Base-by-base conservation (phyloP, 35 echinoderm and acorn worm genomes). In the Apostichopus japonicus region DNA sequence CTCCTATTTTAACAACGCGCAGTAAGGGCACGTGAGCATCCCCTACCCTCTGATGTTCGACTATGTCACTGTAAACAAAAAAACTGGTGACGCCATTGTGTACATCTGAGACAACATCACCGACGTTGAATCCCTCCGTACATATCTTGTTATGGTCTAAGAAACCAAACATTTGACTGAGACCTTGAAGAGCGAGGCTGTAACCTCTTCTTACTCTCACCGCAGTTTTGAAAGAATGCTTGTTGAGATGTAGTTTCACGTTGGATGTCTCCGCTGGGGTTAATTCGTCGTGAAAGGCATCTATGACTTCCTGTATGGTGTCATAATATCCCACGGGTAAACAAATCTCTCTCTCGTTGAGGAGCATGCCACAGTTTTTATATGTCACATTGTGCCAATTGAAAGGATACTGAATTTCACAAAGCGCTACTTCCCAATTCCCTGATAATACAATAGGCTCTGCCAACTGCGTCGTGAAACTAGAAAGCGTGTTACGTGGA, bases 111-210 rank as follows among this genome's bases (percentile, higher is more conserved):
- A 22, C 5, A 61, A 87, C 16, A 10, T 87, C 83, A 87, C 83
- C 6, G 21, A 16, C 5, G 21, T 6, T 87, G 54, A 90, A 90
- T 87, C 55, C 83, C 56, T 87, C 83, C 13, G 14, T 87, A 23
- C 83, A 87, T 56, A 59, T 87, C 56, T 87, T 56, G 16, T 87
- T 87, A 87, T 87, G 1, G 27, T 33, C 58, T 61, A 87, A 59
- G 58, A 87, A 87, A 15, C 83, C 83, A 63, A 87, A 87, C 83
- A 87, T 87, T 16, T 87, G 54, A 23, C 83, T 87, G 19, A 87
- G 58, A 87, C 58, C 83, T 25, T 11, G 54, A 56, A 87, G 22
- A 54, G 54, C 8, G 17, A 87, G 52, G 6, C 54, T 23, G 25
- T 87, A 22, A 65, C 83, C 83, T 87, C 22, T 10, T 65, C 62